Evolutionary conservation across 1,140 invertebrate species (phyloP).

Genomic region (Trichonephila clavata): DNA sequence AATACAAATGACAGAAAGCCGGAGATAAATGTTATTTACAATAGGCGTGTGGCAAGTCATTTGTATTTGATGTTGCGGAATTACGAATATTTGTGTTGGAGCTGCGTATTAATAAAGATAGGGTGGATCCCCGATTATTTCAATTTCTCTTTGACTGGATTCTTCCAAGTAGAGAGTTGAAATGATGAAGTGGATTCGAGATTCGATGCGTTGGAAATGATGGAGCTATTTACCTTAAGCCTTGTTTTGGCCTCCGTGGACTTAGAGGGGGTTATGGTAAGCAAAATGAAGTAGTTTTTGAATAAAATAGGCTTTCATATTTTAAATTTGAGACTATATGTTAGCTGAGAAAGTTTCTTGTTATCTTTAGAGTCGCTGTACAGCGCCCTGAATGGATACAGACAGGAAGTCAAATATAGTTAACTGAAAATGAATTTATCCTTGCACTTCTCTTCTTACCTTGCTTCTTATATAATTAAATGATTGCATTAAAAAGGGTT

Average conservation of each 20-base stretch:
- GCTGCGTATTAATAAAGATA: conserved; percentile 4
- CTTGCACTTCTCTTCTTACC: too few relatives aligned
- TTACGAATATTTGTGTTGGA: conserved; percentile 28
- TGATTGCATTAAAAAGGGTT: too few relatives aligned
- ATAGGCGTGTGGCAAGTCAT: conserved; percentile 25
- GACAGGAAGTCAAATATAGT: too few relatives aligned
- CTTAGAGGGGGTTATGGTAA: not conserved
- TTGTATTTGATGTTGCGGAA: conserved; percentile 28
- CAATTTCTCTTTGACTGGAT: not conserved
- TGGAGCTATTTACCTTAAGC: conserved; percentile 1
- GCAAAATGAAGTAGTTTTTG: not conserved
- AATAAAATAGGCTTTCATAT: not conserved
- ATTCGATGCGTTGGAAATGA: not conserved
- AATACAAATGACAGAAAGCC: conserved; percentile 34
- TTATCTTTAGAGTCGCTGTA: too few relatives aligned
- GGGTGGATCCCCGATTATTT: conserved; percentile 1
- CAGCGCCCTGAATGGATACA: too few relatives aligned
- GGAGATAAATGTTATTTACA: conserved; percentile 52
- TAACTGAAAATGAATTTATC: too few relatives aligned
- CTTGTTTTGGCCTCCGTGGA: not conserved
- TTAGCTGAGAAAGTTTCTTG: too few relatives aligned
- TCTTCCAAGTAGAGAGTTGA: not conserved
- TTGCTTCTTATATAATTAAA: too few relatives aligned
- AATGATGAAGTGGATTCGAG: not conserved
- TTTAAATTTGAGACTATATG: too few relatives aligned